These are phyloP conservation scores for Theretra japonica DNA, from an alignment of 2,888 invertebrate species.

Conservation along the genomic window DNA sequence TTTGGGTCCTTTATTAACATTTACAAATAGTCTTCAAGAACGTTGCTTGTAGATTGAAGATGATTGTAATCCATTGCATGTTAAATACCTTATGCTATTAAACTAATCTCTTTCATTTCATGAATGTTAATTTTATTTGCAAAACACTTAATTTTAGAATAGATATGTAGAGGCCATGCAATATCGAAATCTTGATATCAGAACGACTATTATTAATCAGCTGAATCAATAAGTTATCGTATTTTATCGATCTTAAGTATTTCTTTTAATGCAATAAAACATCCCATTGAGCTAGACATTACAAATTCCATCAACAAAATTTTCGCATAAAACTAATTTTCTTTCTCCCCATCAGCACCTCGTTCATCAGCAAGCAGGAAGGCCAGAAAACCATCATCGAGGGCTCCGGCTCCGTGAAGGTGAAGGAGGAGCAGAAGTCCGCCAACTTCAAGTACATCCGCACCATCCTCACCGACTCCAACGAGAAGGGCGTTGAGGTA, in stretches of 20 bases:
- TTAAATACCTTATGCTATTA: too few species aligned
- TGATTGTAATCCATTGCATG: too few species aligned
- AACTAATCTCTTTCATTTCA: too few species aligned
- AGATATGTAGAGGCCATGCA: too few species aligned
- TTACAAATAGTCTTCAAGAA: background rate
- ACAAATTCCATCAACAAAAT: background rate
- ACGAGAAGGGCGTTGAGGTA: slow-evolving; percentile 87
- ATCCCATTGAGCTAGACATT: background rate
- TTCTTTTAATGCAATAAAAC: too few species aligned
- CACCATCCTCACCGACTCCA: slow-evolving; percentile 86
- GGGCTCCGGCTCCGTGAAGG: slow-evolving; percentile 89
- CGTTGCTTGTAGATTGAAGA: background rate
- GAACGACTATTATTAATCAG: too few species aligned
- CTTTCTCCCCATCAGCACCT: slow-evolving; percentile 76
- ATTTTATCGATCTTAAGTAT: too few species aligned
- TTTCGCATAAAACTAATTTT: background rate
- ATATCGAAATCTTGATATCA: too few species aligned
- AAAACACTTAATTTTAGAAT: too few species aligned
- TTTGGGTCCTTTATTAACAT: background rate
- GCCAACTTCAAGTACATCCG: slow-evolving; percentile 90
- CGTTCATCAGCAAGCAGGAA: slow-evolving; percentile 88
- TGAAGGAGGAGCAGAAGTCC: slow-evolving; percentile 87
- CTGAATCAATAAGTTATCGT: too few species aligned
- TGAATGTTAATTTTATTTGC: too few species aligned
- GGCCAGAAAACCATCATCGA: slow-evolving; percentile 89